A percentile compares a stretch with the other conserved stretches of the same genome.
Conservation (phyloP, 2,113 vertebrate genomes). For the Ancistrus triradiatus region DNA sequence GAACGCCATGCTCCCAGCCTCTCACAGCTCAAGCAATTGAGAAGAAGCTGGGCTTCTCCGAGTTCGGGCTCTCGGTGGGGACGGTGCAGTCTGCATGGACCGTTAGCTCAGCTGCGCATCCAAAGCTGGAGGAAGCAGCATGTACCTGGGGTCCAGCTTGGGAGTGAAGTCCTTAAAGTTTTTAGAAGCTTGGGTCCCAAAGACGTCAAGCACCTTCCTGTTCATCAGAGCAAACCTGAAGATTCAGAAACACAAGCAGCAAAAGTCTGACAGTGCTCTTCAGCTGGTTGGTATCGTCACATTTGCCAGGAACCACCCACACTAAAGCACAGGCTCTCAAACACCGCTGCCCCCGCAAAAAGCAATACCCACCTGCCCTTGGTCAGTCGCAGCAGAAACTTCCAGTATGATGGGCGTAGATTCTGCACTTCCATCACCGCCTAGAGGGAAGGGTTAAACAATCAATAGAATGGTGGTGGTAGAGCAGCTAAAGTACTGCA, state of each 20-base stretch:
- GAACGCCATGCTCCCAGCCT: not conserved
- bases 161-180: conserved; percentile 83
- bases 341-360: too few relatives aligned
- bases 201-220: conserved; percentile 83
- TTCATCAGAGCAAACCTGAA: conserved; percentile 93
- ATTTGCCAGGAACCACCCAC: conserved; percentile 34
- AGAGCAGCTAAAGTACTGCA: too few relatives aligned
- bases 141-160: conserved; percentile 82
- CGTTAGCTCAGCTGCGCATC: conserved; percentile 75
- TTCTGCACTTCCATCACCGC: conserved; percentile 97
- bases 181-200: conserved; percentile 88
- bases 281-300: conserved; percentile 13
- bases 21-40: too few relatives aligned
- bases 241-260: conserved; percentile 23
- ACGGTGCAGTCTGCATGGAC: not conserved
- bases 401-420: conserved; percentile 94
- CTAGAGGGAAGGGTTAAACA: conserved; percentile 65
- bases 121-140: conserved; percentile 64
- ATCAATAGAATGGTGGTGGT: too few relatives aligned
- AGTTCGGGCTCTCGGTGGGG: too few relatives aligned
- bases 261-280: conserved; percentile 48
- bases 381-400: conserved; percentile 90
- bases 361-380: conserved; percentile 82
- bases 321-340: not conserved
- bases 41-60: not conserved